phyloP scores from a whole-genome alignment of 1,140 invertebrate genomes.

The Sesamia nonagrioides region DNA sequence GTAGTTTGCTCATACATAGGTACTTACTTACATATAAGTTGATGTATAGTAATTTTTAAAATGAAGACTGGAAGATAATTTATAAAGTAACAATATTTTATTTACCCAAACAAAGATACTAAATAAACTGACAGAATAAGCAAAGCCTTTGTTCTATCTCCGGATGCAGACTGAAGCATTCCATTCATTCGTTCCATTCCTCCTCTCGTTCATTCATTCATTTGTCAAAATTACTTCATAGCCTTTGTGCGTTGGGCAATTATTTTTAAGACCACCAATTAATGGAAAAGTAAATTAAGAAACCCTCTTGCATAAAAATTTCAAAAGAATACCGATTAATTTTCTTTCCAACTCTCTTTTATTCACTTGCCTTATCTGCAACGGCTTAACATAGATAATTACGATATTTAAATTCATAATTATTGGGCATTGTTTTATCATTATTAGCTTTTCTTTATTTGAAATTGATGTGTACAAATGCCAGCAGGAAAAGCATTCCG shows the following conservation, averaged over 20 bases:
- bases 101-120: no score
- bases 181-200: slow-evolving; percentile 29
- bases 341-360: slow-evolving; percentile 24
- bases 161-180: neutral
- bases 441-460: neutral
- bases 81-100: no score
- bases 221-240: slow-evolving; percentile 52
- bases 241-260: slow-evolving; percentile 44
- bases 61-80: no score
- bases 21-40: no score
- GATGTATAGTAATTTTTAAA: no score
- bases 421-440: neutral
- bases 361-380: neutral
- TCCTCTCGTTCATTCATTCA: slow-evolving; percentile 40
- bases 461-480: neutral
- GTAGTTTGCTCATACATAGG: no score
- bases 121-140: neutral
- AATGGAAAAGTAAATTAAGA: slow-evolving; percentile 46
- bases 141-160: slow-evolving; percentile 22
- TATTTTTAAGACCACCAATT: slow-evolving; percentile 41
- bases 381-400: neutral
- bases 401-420: neutral
- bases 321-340: slow-evolving; percentile 19
- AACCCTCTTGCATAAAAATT: slow-evolving; percentile 22
- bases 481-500: no score